Evolutionary conservation across 2,797 vertebrate genomes (phyloP).

Genomic region (Eremophila alpestris): DNA sequence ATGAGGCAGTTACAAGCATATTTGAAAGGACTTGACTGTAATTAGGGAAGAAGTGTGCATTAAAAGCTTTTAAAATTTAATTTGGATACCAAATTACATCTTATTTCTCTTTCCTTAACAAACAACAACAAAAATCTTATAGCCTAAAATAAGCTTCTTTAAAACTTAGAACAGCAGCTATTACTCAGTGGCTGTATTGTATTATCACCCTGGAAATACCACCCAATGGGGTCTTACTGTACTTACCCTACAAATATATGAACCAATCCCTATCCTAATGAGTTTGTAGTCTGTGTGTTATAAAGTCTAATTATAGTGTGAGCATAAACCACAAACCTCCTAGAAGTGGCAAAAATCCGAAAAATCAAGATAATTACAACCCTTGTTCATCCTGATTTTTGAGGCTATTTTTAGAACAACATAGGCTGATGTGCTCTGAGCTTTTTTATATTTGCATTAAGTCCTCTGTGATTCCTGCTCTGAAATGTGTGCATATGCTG

Average conservation of each 20-base stretch:
- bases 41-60: background rate
- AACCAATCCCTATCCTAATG: background rate
- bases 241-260: background rate
- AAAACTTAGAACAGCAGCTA: background rate
- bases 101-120: constrained; percentile 1
- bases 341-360: constrained; percentile 65
- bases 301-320: constrained; percentile 38
- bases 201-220: background rate
- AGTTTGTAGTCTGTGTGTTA: background rate
- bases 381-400: constrained; percentile 64
- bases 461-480: constrained; percentile 71
- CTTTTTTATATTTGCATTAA: constrained; percentile 74
- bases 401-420: constrained; percentile 72
- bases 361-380: constrained; percentile 74
- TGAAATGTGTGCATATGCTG: constrained; percentile 78
- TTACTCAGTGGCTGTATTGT: background rate
- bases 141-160: background rate
- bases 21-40: background rate
- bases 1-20: background rate
- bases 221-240: background rate
- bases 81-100: background rate
- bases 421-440: constrained; percentile 60
- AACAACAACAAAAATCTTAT: background rate
- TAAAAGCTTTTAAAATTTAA: constrained; percentile 42
- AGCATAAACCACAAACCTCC: constrained; percentile 27